These are phyloP conservation scores for Luperina testacea DNA, from an alignment of 2,888 invertebrate species.

Conservation along the genomic window DNA sequence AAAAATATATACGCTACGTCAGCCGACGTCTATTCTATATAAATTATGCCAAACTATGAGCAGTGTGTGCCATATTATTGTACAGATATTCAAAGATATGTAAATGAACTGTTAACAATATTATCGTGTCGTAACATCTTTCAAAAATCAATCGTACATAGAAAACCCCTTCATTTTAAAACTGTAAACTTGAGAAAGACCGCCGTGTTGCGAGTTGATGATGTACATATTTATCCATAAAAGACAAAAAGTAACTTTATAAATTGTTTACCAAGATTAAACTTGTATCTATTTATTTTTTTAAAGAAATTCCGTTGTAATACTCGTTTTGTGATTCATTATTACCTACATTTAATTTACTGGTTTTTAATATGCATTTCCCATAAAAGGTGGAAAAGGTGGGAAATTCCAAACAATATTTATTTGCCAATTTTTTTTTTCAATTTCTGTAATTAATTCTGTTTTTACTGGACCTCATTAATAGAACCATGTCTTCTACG, in stretches of 20 bases:
- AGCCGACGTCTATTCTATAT: conserved; percentile 10
- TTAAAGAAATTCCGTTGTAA: not conserved
- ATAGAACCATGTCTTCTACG: not conserved
- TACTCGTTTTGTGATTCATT: not conserved
- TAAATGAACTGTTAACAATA: conserved; percentile 29
- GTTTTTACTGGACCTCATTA: not conserved
- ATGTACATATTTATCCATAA: conserved; percentile 4
- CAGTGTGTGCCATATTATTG: conserved; percentile 47
- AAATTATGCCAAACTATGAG: not conserved
- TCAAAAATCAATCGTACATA: conserved; percentile 10
- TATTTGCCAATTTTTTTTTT: not conserved
- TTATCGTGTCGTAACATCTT: not conserved
- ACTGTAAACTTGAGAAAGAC: not conserved
- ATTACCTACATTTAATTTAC: not conserved
- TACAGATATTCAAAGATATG: conserved; percentile 42
- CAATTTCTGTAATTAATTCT: not conserved
- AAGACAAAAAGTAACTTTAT: not conserved
- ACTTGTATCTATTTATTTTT: not conserved
- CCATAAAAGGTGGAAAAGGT: not conserved
- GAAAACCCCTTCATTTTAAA: conserved; percentile 1
- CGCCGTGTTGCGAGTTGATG: not conserved
- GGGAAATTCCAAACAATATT: not conserved
- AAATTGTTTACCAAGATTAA: not conserved
- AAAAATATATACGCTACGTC: too few relatives aligned
- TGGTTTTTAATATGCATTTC: not conserved